These are phyloP conservation scores for Andrena fulva DNA, from an alignment of 2,888 invertebrate genomes.

Conservation along the genomic window DNA sequence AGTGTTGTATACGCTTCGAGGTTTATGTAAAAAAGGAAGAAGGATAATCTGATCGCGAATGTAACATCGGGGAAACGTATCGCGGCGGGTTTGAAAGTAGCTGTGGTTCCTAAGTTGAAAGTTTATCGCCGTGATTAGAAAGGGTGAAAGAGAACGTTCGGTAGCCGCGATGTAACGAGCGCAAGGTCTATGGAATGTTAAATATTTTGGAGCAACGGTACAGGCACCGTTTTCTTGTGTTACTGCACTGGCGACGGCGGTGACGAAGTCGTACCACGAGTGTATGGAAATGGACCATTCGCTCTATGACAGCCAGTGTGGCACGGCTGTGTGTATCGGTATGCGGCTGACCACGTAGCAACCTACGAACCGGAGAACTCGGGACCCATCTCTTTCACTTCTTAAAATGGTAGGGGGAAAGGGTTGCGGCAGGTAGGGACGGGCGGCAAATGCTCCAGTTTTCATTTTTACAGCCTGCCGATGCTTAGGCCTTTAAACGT, in stretches of 20 bases:
- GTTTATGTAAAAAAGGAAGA: neutral
- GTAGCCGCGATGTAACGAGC: constrained; percentile 39
- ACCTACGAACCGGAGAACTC: constrained; percentile 72
- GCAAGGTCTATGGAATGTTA: constrained; percentile 50
- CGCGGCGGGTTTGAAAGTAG: constrained; percentile 14
- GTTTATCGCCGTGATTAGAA: constrained; percentile 45
- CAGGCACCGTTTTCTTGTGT: constrained; percentile 54
- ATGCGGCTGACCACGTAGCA: constrained; percentile 73
- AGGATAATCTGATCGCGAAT: neutral
- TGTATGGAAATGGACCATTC: constrained; percentile 74
- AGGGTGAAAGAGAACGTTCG: constrained; percentile 45
- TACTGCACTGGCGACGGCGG: constrained; percentile 59
- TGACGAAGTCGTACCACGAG: constrained; percentile 65
- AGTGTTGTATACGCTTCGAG: neutral
- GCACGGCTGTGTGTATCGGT: constrained; percentile 68
- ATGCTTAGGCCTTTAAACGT: constrained; percentile 61
- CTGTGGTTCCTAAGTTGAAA: constrained; percentile 25
- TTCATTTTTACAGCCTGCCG: constrained; percentile 72
- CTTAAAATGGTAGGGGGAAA: constrained; percentile 72
- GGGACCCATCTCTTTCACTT: constrained; percentile 77
- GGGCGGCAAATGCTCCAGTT: constrained; percentile 76
- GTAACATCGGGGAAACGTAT: neutral
- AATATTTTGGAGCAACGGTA: constrained; percentile 53
- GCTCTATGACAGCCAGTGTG: constrained; percentile 70
- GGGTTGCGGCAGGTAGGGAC: constrained; percentile 68